Evolutionary conservation across 2,113 vertebrate species (phyloP), one percentile per base, ranked within the genome.

Genomic region (Pampusana beccarii): DNA sequence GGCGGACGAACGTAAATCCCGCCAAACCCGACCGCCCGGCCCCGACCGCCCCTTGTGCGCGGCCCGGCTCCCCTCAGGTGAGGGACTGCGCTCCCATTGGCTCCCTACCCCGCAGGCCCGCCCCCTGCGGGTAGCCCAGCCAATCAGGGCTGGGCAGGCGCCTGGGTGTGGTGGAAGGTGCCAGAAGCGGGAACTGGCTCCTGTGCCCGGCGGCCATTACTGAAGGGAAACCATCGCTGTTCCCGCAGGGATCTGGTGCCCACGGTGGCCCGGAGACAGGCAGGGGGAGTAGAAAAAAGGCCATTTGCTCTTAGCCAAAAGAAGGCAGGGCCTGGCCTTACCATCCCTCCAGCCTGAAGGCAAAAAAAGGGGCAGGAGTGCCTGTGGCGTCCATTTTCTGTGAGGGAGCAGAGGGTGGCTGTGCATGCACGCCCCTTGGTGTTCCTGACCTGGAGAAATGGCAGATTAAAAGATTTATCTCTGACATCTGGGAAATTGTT

Each of bases 161-260:
- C 15, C 23, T 34, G 71, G 51, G 42, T 10, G 54, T 9, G 67
- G 48, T 12, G 5, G 86, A 73, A 85, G 61, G 73, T 33, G 31
- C 66, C 29, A 60, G 85, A 60, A 66, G 20, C 6, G 0, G 34
- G 72, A 10, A 10, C 25, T 12, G 1, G 13, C 16, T 24, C 13
- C 7, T 13, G 29, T 48, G 19, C 4, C 10, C 0, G 4, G 34
- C 0, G 1, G 57, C 1, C 3, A 2, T 56, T 16, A 2, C 10
- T 3, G 1, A 5, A 4, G 53, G 44, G 84, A 6, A 3, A 2
- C 1, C 1, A 14, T 17, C 20, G 15, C 15, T 4, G 21, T 36
- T 33, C 5, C 13, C 11, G 8, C 9, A 4, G 53, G 38, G 20
- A 4, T 1, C 16, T 3, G 0, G 40, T 10, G 19, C 19, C 11